Conservation (phyloP, 2,113 vertebrate species). For the Mohoua ochrocephala region DNA sequence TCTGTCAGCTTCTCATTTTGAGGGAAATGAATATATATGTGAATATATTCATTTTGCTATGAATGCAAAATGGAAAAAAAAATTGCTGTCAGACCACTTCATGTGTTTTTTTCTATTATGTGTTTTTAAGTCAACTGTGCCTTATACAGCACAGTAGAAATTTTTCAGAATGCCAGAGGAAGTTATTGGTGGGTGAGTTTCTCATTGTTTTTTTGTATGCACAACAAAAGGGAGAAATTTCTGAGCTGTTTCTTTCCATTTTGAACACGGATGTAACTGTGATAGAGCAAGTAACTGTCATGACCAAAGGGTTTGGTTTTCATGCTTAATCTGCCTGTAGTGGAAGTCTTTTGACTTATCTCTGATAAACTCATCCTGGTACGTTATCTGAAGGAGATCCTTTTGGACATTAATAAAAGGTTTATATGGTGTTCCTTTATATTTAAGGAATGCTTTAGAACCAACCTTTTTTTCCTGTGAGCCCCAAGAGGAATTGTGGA, state of each 20-base stretch:
- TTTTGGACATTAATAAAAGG: not conserved
- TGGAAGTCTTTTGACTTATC: not conserved
- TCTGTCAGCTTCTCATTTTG: not conserved
- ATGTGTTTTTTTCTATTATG: not conserved
- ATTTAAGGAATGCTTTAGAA: not conserved
- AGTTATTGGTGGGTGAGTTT: not conserved
- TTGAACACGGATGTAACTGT: not conserved
- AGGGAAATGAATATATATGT: not conserved
- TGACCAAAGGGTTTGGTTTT: not conserved
- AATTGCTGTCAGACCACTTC: not conserved
- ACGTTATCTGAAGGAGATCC: fast-evolving
- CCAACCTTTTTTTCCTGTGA: not conserved
- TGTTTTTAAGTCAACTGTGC: not conserved
- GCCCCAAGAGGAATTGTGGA: not conserved
- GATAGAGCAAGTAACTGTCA: not conserved
- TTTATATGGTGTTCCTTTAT: not conserved
- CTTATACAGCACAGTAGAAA: not conserved
- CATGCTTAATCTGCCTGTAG: not conserved
- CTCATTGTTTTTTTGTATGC: not conserved
- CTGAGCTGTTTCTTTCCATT: not conserved
- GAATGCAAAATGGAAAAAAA: not conserved
- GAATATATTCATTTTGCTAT: not conserved
- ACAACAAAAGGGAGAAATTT: not conserved
- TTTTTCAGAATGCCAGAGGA: not conserved
- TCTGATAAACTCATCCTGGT: not conserved